Percentiles rank a stretch among this genome's conserved stretches.
Conservation (phyloP, 2,888 invertebrate genomes). For the Blera fallax region DNA sequence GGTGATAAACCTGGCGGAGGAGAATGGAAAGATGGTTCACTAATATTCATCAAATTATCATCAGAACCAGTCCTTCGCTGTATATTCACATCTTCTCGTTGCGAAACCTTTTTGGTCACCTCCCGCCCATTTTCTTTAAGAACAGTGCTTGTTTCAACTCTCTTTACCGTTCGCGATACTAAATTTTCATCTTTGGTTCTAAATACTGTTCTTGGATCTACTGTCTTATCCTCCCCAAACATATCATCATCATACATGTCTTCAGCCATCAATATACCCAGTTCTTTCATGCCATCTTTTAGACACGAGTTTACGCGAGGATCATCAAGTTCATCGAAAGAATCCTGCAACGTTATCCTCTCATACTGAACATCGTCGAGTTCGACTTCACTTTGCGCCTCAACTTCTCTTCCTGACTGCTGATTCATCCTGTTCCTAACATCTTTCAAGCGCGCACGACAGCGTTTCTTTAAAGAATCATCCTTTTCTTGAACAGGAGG, state of each 20-base stretch:
- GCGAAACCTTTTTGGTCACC: conserved; percentile 48
- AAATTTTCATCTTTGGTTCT: conserved; percentile 15
- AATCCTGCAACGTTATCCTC: conserved; percentile 13
- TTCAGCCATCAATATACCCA: conserved; percentile 10
- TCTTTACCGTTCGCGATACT: conserved; percentile 19
- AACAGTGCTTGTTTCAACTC: conserved; percentile 40
- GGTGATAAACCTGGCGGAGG: conserved; percentile 5
- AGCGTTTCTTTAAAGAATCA: background rate
- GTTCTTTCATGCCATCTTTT: background rate
- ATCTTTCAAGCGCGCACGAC: background rate
- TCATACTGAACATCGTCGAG: conserved; percentile 2
- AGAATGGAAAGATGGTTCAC: conserved; percentile 4
- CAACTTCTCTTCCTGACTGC: background rate
- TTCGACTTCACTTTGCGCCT: conserved; percentile 6
- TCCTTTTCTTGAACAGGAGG: background rate
- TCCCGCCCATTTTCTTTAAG: conserved; percentile 11
- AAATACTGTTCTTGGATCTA: conserved; percentile 32
- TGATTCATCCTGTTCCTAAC: conserved; percentile 18
- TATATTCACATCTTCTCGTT: conserved; percentile 41
- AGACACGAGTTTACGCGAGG: too few relatives aligned
- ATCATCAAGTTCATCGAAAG: background rate
- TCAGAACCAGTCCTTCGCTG: background rate
- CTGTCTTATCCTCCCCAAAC: conserved; percentile 3
- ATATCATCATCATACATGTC: conserved; percentile 46
- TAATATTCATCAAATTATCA: conserved; percentile 25